These are phyloP conservation scores for Pegoplata infirma DNA, from an alignment of 2,888 invertebrate species.

Conservation along the genomic window DNA sequence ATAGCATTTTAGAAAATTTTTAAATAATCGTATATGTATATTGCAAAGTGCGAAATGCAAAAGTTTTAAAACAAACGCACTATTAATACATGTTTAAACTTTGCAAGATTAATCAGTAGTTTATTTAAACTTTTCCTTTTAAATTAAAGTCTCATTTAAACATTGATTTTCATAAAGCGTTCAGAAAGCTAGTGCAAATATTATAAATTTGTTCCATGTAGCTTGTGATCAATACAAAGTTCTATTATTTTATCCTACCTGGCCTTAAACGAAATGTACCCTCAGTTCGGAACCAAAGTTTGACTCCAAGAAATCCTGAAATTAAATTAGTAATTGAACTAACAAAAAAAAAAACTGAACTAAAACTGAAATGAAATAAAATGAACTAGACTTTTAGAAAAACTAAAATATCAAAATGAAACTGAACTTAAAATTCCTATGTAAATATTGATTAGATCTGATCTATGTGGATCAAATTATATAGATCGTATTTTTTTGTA, in stretches of 20 bases:
- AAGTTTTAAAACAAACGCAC: too few species aligned
- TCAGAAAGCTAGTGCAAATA: neutral
- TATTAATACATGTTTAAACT: too few species aligned
- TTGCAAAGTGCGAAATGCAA: too few species aligned
- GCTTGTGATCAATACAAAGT: neutral
- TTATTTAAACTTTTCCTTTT: too few species aligned
- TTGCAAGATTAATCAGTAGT: too few species aligned
- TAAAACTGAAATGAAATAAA: neutral
- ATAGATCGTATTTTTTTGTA: too few species aligned
- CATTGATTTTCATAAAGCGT: too few species aligned
- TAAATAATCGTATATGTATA: too few species aligned
- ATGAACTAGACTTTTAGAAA: neutral
- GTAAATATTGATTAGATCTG: too few species aligned
- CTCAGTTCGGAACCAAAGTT: neutral
- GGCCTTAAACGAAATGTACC: neutral
- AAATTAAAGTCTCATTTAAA: too few species aligned
- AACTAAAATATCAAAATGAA: neutral
- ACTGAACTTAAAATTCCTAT: neutral
- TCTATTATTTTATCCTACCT: neutral
- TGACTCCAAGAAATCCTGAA: neutral
- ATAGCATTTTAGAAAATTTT: too few species aligned
- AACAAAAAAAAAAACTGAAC: neutral
- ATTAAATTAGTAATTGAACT: neutral
- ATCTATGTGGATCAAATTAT: too few species aligned
- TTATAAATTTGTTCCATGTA: neutral